phyloP scores from a whole-genome alignment of 2,113 vertebrate species.

The Melanostigma gelatinosum region DNA sequence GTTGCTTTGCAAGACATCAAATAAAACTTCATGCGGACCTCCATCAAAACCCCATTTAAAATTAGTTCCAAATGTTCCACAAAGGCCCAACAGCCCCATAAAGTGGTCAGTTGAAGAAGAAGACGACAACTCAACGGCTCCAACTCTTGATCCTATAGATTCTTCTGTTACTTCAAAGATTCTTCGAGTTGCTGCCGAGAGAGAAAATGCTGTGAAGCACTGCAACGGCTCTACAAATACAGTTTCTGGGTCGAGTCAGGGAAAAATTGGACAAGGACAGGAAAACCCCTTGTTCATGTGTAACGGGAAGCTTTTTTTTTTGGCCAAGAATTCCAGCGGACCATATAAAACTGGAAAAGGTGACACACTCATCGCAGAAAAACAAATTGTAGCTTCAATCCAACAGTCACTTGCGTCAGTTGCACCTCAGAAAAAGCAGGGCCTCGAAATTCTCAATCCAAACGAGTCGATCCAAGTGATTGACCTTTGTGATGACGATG shows the following conservation, averaged over 20 bases:
- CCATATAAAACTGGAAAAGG: neutral
- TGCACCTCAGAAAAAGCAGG: neutral
- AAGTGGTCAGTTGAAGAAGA: constrained; percentile 89
- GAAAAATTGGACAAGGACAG: constrained; percentile 70
- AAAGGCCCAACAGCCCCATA: constrained; percentile 77
- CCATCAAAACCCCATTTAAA: constrained; percentile 56
- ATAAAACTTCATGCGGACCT: constrained; percentile 7
- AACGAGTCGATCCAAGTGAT: constrained; percentile 68
- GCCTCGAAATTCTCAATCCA: neutral
- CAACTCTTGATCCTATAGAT: constrained; percentile 80
- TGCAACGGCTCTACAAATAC: neutral
- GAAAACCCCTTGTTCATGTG: constrained; percentile 88
- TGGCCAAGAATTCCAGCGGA: constrained; percentile 79
- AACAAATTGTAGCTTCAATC: neutral
- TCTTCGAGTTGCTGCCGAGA: constrained; percentile 79
- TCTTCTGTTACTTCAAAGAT: constrained; percentile 83
- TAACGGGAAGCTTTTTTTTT: constrained; percentile 88
- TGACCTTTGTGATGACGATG: constrained; percentile 77
- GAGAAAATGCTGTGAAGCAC: constrained; percentile 52
- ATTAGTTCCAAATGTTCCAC: constrained; percentile 50
- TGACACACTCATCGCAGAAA: neutral
- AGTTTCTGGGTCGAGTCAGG: neutral
- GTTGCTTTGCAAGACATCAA: constrained; percentile 53
- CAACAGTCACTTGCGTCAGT: neutral
- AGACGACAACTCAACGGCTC: constrained; percentile 42